Evolutionary conservation across 2,797 vertebrate genomes (phyloP).

Genomic region (Acipenser oxyrinchus): DNA sequence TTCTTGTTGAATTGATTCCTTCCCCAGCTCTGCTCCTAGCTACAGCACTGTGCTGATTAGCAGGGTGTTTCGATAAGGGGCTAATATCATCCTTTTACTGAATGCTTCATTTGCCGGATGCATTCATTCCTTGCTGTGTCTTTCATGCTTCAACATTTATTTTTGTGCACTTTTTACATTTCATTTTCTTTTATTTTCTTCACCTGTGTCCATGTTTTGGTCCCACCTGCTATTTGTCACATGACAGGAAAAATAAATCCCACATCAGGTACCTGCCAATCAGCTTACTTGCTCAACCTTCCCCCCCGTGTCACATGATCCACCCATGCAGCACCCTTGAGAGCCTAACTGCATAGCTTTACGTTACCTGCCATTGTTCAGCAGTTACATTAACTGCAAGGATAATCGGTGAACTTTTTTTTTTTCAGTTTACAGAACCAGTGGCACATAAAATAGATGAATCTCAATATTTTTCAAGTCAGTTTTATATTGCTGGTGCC

Average conservation of each 20-base stretch:
- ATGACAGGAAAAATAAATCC: constrained; percentile 74
- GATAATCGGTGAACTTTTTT: no score
- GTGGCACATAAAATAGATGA: no score
- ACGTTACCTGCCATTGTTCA: constrained; percentile 25
- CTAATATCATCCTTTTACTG: constrained; percentile 13
- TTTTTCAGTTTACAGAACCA: no score
- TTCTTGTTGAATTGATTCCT: no score
- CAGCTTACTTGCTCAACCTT: constrained; percentile 50
- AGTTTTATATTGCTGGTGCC: no score
- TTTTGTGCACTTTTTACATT: constrained; percentile 34
- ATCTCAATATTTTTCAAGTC: constrained; percentile 16
- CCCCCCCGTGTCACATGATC: constrained; percentile 28
- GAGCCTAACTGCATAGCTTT: constrained; percentile 28
- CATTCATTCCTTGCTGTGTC: constrained; percentile 8
- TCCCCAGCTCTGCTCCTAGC: no score
- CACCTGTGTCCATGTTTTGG: constrained; percentile 64
- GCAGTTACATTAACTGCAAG: no score
- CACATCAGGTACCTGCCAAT: constrained; percentile 65
- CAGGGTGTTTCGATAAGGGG: no score
- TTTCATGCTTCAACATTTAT: constrained; percentile 12
- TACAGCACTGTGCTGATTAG: no score
- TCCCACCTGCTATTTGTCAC: constrained; percentile 68
- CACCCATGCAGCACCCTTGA: constrained; percentile 28
- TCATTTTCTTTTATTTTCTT: constrained; percentile 37
- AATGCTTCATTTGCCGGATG: neutral